Base-by-base conservation (phyloP, 2,888 invertebrate genomes). In the Agonopterix alstromeriana region DNA sequence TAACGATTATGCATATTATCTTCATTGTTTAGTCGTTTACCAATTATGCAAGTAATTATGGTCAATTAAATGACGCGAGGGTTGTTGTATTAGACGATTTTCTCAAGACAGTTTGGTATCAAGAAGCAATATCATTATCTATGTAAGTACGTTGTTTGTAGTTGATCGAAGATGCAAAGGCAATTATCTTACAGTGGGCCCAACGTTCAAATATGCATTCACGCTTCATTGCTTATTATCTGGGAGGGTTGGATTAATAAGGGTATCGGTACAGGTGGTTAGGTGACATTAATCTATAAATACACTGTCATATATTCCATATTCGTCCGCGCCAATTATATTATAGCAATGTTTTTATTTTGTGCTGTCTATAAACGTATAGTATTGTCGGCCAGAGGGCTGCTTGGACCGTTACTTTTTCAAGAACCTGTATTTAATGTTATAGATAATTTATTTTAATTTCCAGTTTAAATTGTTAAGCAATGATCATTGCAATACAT, bases 251-350 rank as follows among this genome's bases (percentile, higher is more conserved):
- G 41, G 9, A 27, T 12, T 41, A 47, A 42, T 47, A 41, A 46
- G 40, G 35, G 12, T 48, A 35, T 14, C 42, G 27, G 35, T 46
- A 35, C 48, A 51, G 50, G 50, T 51, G 48, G 42, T 17, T 46
- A 38, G 14, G 46, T 48, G 51, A 47, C 51, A 51, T 48, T 48
- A 51, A 35, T 35, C 48, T 45, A 46, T 46, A 48, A 51, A 46
- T 52, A 52, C 46, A 41, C 35, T 48, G 46, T 46, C 46, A 27
- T 46, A 44, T 46, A 43, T 44, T 41, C 48, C 48, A 38, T 47
- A 51, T 48, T 51, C 35, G 51, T 51, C 38, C 35, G 27, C 35
- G 27, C 36, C 47, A 46, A 46, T 48, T 44, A 51, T 43, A 43
- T 38, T n/a, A n/a, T 10, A 38, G 38, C 38, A 27, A 27, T 27